These are phyloP conservation scores for Vanessa cardui DNA, from an alignment of 2,888 invertebrate species.

Conservation along the genomic window DNA sequence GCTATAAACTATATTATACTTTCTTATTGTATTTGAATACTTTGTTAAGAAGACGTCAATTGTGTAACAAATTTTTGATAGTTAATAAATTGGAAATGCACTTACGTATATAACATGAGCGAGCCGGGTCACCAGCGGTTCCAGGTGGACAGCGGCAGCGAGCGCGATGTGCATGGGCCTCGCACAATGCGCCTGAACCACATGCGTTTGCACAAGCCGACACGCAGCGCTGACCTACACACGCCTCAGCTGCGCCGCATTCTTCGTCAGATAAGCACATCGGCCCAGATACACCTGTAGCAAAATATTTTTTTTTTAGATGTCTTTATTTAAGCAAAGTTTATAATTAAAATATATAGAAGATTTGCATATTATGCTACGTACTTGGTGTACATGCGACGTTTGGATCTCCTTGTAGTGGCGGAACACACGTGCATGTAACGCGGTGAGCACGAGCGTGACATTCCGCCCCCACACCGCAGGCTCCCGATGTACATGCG, in stretches of 20 bases:
- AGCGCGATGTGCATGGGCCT: conserved; percentile 89
- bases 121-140: conserved; percentile 94
- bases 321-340: too few species aligned
- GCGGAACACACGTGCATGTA: conserved; percentile 88
- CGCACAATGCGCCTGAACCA: conserved; percentile 90
- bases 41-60: not conserved
- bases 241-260: conserved; percentile 90
- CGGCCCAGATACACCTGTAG: conserved; percentile 70
- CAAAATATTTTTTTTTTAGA: not conserved
- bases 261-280: conserved; percentile 89
- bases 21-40: too few species aligned
- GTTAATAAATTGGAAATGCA: conserved; percentile 34
- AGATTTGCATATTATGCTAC: conserved; percentile 9
- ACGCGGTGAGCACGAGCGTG: conserved; percentile 89
- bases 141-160: conserved; percentile 92
- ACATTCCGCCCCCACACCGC: conserved; percentile 91
- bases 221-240: conserved; percentile 90
- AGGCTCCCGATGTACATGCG: conserved; percentile 87
- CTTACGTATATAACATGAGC: conserved; percentile 93
- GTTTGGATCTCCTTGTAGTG: conserved; percentile 91
- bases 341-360: too few species aligned
- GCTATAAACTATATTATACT: too few species aligned
- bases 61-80: not conserved
- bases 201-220: conserved; percentile 93
- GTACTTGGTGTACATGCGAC: conserved; percentile 86